Evolutionary conservation across 2,797 vertebrate genomes (phyloP).

Genomic region (Poecilia gillii): DNA sequence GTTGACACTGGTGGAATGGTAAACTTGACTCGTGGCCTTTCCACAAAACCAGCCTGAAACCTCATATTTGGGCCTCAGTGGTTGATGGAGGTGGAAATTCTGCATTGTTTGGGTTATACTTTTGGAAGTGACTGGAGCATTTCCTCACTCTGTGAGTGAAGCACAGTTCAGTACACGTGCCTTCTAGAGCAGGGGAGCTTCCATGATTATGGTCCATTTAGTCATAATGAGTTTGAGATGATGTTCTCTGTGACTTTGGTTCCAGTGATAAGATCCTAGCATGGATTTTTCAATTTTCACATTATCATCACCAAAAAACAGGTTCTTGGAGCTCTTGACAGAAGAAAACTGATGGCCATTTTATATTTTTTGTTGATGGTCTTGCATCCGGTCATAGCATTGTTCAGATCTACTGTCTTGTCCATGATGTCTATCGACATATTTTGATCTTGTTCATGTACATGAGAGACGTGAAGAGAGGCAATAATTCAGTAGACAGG

Average conservation of each 20-base stretch:
- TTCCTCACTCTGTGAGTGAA: neutral
- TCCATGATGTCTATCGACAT: neutral
- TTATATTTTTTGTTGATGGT: neutral
- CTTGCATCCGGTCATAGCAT: neutral
- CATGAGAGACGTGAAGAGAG: neutral
- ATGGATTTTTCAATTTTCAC: neutral
- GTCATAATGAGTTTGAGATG: neutral
- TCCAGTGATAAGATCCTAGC: neutral
- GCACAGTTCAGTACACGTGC: neutral
- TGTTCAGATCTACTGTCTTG: neutral
- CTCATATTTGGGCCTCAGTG: neutral
- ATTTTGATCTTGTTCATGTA: neutral
- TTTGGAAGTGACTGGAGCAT: neutral
- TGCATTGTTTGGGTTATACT: neutral
- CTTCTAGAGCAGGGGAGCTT: neutral
- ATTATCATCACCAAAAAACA: neutral
- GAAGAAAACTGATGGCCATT: neutral
- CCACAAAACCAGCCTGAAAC: neutral
- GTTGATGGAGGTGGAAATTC: neutral
- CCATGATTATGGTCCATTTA: neutral
- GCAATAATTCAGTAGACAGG: neutral
- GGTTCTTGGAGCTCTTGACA: neutral
- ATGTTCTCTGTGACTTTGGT: neutral
- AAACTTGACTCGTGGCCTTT: neutral
- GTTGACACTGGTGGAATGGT: neutral